Conservation (phyloP, 2,888 invertebrate species). For the Cheilosia vulpina region DNA sequence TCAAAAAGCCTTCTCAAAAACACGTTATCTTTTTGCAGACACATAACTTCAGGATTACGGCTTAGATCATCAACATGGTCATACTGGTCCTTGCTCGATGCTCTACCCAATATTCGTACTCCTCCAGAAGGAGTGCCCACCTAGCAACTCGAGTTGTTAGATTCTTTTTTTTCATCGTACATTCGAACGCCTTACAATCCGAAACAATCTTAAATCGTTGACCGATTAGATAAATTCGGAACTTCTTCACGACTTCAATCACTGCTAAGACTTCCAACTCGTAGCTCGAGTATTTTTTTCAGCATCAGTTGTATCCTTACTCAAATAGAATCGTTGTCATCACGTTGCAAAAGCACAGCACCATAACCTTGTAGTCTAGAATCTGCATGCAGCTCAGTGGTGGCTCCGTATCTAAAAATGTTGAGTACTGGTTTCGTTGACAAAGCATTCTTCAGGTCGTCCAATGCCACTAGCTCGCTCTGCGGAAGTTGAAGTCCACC, state of each 20-base stretch:
- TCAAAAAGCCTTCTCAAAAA: slow-evolving; percentile 25
- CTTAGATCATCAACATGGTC: slow-evolving; percentile 76
- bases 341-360: slow-evolving; percentile 19
- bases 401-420: slow-evolving; percentile 46
- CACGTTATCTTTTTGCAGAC: slow-evolving; percentile 1
- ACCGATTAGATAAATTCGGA: slow-evolving; percentile 74
- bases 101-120: slow-evolving; percentile 74
- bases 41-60: slow-evolving; percentile 61
- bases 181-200: slow-evolving; percentile 67
- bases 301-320: slow-evolving; percentile 32
- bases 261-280: slow-evolving; percentile 47
- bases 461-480: slow-evolving; percentile 7
- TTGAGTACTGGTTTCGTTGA: slow-evolving; percentile 35
- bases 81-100: slow-evolving; percentile 73
- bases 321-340: slow-evolving; percentile 38
- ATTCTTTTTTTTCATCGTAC: slow-evolving; percentile 68
- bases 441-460: slow-evolving; percentile 23
- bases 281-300: slow-evolving; percentile 33
- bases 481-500: slow-evolving; percentile 15
- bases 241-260: slow-evolving; percentile 72
- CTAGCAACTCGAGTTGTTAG: slow-evolving; percentile 68
- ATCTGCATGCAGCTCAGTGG: slow-evolving; percentile 33
- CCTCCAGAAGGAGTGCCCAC: slow-evolving; percentile 74
- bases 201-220: slow-evolving; percentile 68
- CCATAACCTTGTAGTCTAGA: slow-evolving; percentile 34